Percentiles rank a stretch among this genome's conserved stretches.
Evolutionary conservation across 37 sponge, comb jelly and placozoan genomes (phyloP).

Genomic region (Diacarnus erythraeanus): DNA sequence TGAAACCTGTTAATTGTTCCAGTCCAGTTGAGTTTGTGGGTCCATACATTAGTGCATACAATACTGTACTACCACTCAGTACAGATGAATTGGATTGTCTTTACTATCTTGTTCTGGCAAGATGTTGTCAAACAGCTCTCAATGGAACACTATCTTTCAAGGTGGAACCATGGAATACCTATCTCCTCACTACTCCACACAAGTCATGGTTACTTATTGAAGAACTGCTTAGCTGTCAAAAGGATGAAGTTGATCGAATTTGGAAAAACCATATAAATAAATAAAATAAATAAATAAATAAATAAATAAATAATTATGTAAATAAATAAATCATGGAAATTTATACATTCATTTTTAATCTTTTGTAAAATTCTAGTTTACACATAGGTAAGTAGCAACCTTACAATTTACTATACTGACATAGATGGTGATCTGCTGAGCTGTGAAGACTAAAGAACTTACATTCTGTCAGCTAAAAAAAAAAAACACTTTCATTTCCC

Average conservation of each 20-base stretch:
- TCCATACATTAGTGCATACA: conserved; percentile 26
- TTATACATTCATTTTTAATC: too few relatives aligned
- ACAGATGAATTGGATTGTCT: conserved; percentile 37
- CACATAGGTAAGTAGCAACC: too few relatives aligned
- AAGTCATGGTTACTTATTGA: conserved; percentile 15
- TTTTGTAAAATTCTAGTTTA: too few relatives aligned
- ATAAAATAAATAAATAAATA: too few relatives aligned
- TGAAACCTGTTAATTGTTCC: background rate
- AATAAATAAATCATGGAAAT: too few relatives aligned
- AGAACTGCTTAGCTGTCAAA: background rate
- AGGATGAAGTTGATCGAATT: conserved; percentile 16
- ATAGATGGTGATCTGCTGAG: too few relatives aligned
- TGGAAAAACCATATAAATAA: background rate
- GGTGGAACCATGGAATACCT: conserved; percentile 35
- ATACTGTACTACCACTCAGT: conserved; percentile 5
- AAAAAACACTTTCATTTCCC: too few relatives aligned
- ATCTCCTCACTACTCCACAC: conserved; percentile 28
- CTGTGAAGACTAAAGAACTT: too few relatives aligned
- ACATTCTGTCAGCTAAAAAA: too few relatives aligned
- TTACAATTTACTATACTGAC: too few relatives aligned
- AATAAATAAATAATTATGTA: too few relatives aligned
- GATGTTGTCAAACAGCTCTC: conserved; percentile 37
- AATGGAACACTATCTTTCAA: conserved; percentile 7
- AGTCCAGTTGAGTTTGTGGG: conserved; percentile 21
- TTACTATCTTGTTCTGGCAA: conserved; percentile 30